These are phyloP conservation scores for Hemiscyllium ocellatum DNA, from an alignment of 2,113 vertebrate species.

Conservation along the genomic window DNA sequence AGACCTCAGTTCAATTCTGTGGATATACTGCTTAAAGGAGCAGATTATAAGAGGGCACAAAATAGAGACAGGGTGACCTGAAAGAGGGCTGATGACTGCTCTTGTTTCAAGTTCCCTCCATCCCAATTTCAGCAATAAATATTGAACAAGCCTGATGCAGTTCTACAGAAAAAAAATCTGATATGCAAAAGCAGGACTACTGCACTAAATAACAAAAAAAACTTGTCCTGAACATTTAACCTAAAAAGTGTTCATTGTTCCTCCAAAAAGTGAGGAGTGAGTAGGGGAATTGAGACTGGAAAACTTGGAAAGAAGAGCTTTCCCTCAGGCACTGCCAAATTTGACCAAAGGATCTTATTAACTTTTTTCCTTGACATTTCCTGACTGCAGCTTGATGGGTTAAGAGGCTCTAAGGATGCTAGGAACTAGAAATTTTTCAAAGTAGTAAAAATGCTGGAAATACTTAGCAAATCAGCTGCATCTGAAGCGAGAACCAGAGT, in stretches of 20 bases:
- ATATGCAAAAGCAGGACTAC: no score
- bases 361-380: neutral
- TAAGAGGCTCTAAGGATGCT: neutral
- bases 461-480: neutral
- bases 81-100: no score
- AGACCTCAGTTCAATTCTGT: no score
- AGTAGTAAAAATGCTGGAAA: neutral
- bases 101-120: neutral
- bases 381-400: no score
- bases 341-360: neutral
- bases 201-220: neutral
- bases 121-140: neutral
- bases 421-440: neutral
- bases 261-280: neutral
- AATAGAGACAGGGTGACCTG: neutral
- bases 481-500: neutral
- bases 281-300: neutral
- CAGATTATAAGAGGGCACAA: neutral
- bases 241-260: neutral
- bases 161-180: neutral
- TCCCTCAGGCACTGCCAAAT: neutral
- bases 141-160: neutral
- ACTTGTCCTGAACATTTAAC: neutral
- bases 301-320: no score
- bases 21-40: neutral